Percentiles rank a stretch among this genome's conserved stretches.
phyloP scores from a whole-genome alignment of 2,888 invertebrate genomes.

The Perithous albicinctus region DNA sequence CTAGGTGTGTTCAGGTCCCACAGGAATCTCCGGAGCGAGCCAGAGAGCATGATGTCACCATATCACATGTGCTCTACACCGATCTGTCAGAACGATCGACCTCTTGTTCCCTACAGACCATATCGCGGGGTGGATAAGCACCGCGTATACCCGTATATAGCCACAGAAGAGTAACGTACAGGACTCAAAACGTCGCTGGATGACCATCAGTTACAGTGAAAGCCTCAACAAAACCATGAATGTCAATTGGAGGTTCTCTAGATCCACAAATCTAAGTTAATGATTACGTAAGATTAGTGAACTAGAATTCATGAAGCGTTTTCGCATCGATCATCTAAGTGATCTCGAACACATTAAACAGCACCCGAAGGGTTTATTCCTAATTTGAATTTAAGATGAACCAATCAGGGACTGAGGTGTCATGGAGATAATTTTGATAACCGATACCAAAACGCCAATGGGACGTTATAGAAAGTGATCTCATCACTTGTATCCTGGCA shows the following conservation, averaged over 20 bases:
- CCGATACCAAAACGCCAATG: no score
- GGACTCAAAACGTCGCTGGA: background rate
- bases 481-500: background rate
- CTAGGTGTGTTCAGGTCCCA: slow-evolving; percentile 64
- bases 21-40: slow-evolving; percentile 53
- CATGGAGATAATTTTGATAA: no score
- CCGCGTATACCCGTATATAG: slow-evolving; percentile 2
- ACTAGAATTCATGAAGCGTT: background rate
- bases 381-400: no score
- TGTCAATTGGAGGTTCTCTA: background rate
- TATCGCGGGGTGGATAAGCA: background rate
- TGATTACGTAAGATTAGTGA: background rate
- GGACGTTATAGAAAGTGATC: no score
- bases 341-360: no score
- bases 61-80: slow-evolving; percentile 25
- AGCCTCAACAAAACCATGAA: background rate
- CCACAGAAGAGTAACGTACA: background rate
- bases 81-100: slow-evolving; percentile 44
- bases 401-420: no score
- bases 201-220: background rate
- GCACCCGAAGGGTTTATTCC: no score
- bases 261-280: background rate
- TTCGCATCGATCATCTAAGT: no score
- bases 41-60: slow-evolving; percentile 19
- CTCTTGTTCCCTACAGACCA: slow-evolving; percentile 13